phyloP scores from a whole-genome alignment of 2,113 vertebrate genomes.

The Stegostoma tigrinum region DNA sequence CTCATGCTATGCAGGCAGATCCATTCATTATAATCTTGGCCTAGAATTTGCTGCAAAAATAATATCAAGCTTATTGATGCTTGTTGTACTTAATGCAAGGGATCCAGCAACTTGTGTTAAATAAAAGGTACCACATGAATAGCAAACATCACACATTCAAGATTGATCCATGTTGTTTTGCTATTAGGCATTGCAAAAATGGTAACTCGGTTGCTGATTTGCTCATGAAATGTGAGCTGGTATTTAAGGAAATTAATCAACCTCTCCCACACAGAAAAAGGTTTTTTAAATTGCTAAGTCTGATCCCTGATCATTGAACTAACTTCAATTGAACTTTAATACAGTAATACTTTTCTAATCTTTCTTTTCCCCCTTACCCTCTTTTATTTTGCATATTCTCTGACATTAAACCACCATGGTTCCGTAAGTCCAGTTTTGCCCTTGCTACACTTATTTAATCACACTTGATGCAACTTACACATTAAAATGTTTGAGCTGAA shows the following conservation, averaged over 20 bases:
- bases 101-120: neutral
- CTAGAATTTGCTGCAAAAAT: conserved; percentile 17
- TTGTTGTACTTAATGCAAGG: neutral
- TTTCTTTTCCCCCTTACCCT: neutral
- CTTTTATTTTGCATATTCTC: neutral
- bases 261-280: neutral
- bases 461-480: neutral
- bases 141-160: neutral
- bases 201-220: neutral
- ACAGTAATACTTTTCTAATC: neutral
- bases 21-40: neutral
- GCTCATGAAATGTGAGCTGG: neutral
- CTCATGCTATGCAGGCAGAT: neutral
- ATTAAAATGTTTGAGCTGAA: neutral
- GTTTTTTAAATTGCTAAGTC: neutral
- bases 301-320: neutral
- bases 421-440: neutral
- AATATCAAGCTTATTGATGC: neutral
- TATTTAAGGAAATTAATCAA: neutral
- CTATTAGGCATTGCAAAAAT: neutral
- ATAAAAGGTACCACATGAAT: neutral
- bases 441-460: neutral
- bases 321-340: neutral
- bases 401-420: neutral
- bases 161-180: neutral